Conservation (phyloP, 1,140 invertebrate species). For the Drosophila arizonae region DNA sequence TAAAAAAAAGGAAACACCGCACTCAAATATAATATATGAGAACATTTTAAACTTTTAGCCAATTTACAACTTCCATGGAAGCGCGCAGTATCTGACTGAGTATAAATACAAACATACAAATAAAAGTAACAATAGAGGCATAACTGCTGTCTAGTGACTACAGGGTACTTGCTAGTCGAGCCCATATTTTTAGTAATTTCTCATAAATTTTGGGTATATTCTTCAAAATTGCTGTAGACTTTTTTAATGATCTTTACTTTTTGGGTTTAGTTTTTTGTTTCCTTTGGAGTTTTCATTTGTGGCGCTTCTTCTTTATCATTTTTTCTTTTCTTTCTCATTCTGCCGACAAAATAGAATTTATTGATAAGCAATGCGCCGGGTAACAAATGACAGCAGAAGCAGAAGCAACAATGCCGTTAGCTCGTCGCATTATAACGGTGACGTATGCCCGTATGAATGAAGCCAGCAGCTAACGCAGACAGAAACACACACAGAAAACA, state of each 20-base stretch:
- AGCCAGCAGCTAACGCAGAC: constrained; percentile 32
- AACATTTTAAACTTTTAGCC: constrained; percentile 14
- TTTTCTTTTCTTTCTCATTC: constrained; percentile 18
- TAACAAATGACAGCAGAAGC: constrained; percentile 10
- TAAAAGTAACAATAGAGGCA: no score
- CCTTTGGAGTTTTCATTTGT: constrained; percentile 12
- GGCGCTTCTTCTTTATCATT: constrained; percentile 15
- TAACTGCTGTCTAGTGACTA: background rate
- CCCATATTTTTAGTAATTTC: background rate
- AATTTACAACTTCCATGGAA: constrained; percentile 27
- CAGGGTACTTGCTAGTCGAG: background rate
- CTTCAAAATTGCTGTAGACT: constrained; percentile 9
- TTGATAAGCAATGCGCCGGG: constrained; percentile 54
- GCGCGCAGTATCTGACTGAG: background rate
- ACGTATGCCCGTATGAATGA: constrained; percentile 52
- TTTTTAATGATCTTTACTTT: background rate
- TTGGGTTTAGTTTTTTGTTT: background rate
- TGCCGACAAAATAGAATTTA: constrained; percentile 61
- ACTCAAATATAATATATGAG: constrained; percentile 8
- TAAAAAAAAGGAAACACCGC: constrained; percentile 18
- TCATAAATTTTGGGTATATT: constrained; percentile 4
- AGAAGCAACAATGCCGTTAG: constrained; percentile 34
- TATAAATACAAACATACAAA: background rate
- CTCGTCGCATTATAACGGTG: constrained; percentile 53
- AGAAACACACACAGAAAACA: background rate